phyloP scores from a whole-genome alignment of 2,113 vertebrate species.

The Hyla sarda region DNA sequence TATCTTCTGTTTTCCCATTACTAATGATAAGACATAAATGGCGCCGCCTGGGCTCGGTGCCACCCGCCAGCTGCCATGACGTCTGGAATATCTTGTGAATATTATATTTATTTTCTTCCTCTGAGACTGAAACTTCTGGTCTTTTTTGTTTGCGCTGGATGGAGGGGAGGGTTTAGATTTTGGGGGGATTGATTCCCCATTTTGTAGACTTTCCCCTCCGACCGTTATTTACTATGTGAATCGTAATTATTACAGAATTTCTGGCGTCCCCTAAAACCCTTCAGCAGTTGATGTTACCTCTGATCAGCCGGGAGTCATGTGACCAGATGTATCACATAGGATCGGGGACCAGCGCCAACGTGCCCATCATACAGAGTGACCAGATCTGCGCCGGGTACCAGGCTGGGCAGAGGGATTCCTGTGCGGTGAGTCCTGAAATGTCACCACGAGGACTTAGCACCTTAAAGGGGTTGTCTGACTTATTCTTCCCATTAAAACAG shows the following conservation, averaged over 20 bases:
- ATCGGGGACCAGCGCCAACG: not conserved
- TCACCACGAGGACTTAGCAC: too few species aligned
- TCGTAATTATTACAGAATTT: not conserved
- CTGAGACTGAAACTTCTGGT: not conserved
- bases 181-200: too few species aligned
- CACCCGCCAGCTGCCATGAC: not conserved
- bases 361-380: constrained; percentile 8
- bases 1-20: not conserved
- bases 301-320: constrained; percentile 55
- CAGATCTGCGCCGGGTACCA: constrained; percentile 57
- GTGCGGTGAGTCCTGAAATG: constrained; percentile 44
- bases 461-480: too few species aligned
- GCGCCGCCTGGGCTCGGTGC: not conserved
- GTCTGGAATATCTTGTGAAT: too few species aligned
- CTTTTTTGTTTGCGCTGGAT: not conserved
- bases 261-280: constrained; percentile 41
- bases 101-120: not conserved
- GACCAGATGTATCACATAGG: constrained; percentile 56
- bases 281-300: constrained; percentile 56
- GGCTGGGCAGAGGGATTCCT: constrained; percentile 56
- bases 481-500: too few species aligned
- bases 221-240: too few species aligned
- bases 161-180: not conserved
- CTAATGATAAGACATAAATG: not conserved
- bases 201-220: too few species aligned